A percentile compares a stretch with the other conserved stretches of the same genome.
These are phyloP conservation scores for Falco biarmicus DNA, from an alignment of 2,797 vertebrate species.

Conservation along the genomic window DNA sequence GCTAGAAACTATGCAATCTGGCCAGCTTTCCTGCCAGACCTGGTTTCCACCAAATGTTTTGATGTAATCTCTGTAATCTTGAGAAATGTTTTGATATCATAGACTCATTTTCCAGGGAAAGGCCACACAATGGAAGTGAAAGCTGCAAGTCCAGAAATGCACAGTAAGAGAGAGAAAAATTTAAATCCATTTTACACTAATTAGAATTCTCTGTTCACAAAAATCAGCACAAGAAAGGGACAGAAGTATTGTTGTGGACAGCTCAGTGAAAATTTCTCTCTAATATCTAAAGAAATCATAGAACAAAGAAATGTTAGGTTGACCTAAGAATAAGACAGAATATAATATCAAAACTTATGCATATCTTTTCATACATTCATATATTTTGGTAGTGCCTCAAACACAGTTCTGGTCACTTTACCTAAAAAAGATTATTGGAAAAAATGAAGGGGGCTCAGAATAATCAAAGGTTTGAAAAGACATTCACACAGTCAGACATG, in stretches of 20 bases:
- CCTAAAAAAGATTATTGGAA: not conserved
- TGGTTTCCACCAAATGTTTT: not conserved
- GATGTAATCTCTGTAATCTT: not conserved
- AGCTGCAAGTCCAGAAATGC: not conserved
- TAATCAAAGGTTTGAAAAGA: not conserved
- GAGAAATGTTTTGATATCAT: slow-evolving; percentile 8
- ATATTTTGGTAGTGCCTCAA: not conserved
- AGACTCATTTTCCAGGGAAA: not conserved
- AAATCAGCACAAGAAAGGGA: not conserved
- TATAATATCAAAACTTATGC: not conserved
- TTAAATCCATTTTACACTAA: not conserved
- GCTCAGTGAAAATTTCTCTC: not conserved
- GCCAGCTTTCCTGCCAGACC: slow-evolving; percentile 19
- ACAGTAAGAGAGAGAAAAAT: not conserved
- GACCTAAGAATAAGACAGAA: not conserved
- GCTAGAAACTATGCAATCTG: not conserved
- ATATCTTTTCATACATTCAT: not conserved
- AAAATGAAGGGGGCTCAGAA: not conserved
- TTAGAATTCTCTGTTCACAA: not conserved
- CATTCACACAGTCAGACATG: not conserved
- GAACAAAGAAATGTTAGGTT: not conserved
- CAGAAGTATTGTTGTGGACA: not conserved
- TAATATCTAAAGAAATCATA: not conserved
- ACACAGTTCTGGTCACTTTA: not conserved
- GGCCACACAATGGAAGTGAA: not conserved